phyloP scores from a whole-genome alignment of 2,888 invertebrate genomes.

The Melieria crassipennis region DNA sequence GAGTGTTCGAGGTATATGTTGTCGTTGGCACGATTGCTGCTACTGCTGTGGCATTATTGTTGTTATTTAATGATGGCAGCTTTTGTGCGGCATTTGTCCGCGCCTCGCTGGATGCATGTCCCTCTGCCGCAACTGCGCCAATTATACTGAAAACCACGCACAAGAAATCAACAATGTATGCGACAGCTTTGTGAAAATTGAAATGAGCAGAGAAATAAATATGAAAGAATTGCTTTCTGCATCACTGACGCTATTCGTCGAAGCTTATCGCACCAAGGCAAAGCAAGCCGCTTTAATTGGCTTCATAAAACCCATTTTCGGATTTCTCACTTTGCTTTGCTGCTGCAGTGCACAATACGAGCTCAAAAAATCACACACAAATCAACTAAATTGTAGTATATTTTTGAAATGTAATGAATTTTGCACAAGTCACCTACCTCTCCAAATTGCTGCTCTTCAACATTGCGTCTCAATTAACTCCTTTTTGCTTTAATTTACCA shows the following conservation, averaged over 20 bases:
- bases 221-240: too few species aligned
- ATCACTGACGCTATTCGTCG: too few species aligned
- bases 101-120: background rate
- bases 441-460: conserved; percentile 55
- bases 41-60: background rate
- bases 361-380: too few species aligned
- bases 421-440: conserved; percentile 45
- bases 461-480: conserved; percentile 42
- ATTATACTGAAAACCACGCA: conserved; percentile 6
- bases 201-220: too few species aligned
- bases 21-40: background rate
- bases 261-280: too few species aligned
- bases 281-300: too few species aligned
- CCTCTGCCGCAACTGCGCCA: conserved; percentile 7
- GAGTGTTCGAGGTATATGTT: background rate
- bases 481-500: background rate
- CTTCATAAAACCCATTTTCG: background rate
- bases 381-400: too few species aligned
- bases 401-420: too few species aligned
- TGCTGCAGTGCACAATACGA: too few species aligned
- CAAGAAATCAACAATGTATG: background rate
- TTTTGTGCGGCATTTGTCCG: conserved; percentile 5
- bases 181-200: too few species aligned
- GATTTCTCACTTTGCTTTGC: background rate
- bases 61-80: background rate